Evolutionary conservation across 2,797 vertebrate genomes (phyloP).

Genomic region (Sebastiscus albofasciatus): DNA sequence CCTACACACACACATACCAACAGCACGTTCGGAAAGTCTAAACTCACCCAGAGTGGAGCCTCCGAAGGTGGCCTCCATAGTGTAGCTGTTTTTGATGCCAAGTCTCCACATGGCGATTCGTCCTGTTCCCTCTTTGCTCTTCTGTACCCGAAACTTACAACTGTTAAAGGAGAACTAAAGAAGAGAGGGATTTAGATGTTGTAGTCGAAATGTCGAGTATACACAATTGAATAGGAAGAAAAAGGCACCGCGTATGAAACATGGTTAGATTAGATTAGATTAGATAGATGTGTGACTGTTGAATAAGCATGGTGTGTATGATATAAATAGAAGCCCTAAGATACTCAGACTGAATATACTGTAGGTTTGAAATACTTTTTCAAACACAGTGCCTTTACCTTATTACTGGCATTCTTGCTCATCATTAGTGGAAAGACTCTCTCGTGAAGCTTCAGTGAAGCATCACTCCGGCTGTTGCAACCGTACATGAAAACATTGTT

Average conservation of each 20-base stretch:
- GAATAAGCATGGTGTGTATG: not conserved
- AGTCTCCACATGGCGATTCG: conserved; percentile 93
- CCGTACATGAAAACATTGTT: conserved; percentile 96
- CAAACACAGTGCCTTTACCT: conserved; percentile 76
- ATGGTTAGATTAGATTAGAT: not conserved
- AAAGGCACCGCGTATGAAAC: not conserved
- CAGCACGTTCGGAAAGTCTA: not conserved
- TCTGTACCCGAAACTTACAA: conserved; percentile 94
- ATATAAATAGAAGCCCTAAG: not conserved
- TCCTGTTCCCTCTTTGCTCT: conserved; percentile 92
- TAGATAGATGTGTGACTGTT: not conserved
- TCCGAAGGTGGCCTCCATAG: conserved; percentile 92
- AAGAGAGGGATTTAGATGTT: conserved; percentile 6
- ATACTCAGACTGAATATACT: not conserved
- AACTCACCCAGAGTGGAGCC: conserved; percentile 92
- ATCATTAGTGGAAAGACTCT: conserved; percentile 94
- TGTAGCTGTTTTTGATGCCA: conserved; percentile 94
- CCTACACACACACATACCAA: not conserved
- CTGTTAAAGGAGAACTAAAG: conserved; percentile 91
- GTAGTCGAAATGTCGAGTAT: not conserved
- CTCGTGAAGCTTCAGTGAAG: conserved; percentile 77
- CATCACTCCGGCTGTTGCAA: conserved; percentile 72
- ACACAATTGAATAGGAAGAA: not conserved
- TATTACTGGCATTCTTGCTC: conserved; percentile 91
- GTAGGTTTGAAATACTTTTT: not conserved